Base-by-base conservation (phyloP, 2,888 invertebrate species). In the Leucophenga maculata region DNA sequence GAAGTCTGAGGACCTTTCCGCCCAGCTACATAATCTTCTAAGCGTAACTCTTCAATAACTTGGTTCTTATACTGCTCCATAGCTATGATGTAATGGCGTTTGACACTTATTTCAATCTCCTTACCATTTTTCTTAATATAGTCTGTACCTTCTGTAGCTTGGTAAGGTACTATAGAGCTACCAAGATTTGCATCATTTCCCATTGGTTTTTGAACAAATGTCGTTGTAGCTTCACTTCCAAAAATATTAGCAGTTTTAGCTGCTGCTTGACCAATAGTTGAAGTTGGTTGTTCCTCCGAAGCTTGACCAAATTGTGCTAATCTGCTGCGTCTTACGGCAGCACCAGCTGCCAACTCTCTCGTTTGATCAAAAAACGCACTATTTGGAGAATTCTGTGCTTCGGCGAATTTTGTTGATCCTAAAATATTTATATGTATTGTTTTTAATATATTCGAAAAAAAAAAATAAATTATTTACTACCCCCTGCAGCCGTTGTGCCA, bases 21-120 rank as follows among this genome's bases (percentile, higher is more conserved):
- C 67, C 96, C 96, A 0, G 95, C 95, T 26, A 92, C 88, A 87
- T 99, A 99, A 89, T 99, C 99, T 85, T 99, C 99, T 68, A 94
- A 89, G 11, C 99, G 92, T 3, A 99, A 89, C 87, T 99, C 99
- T 89, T 99, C 99, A 26, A 99, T 89, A 0, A 97, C 97, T 88
- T 99, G 99, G 64, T 87, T 89, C 85, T 99, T 98, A 86, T 99
- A 99, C 86, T 99, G 98, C 90, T 98, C 97, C 99, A 99, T 99
- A 70, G 97, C 97, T 0, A 97, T 97, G 72, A 99, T 98, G 87
- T 98, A 98, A 86, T 98, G 96, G 86, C 98, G 97, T 79, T 96
- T 94, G 0, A 97, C 99, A 80, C 93, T 95, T 75, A 99, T 97
- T 74, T 91, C 95, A 84, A 93, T 94, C 2, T 94, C 92, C 2